Conservation (phyloP, 2,888 invertebrate species). For the Pyrochroa serraticornis region DNA sequence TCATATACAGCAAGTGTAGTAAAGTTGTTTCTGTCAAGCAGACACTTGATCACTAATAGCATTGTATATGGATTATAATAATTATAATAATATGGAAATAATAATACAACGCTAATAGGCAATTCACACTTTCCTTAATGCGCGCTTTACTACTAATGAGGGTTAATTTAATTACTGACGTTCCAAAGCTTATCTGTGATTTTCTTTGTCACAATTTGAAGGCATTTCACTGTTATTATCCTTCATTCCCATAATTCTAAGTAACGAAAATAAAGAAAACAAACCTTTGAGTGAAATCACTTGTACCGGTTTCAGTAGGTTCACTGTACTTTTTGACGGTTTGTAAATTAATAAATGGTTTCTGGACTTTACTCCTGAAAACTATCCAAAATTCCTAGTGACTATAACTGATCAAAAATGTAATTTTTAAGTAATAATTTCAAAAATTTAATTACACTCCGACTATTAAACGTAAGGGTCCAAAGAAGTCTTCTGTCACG, state of each 20-base stretch:
- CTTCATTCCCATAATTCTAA: slow-evolving; percentile 64
- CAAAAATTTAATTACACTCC: slow-evolving; percentile 70
- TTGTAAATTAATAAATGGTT: slow-evolving; percentile 76
- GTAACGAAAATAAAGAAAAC: slow-evolving; percentile 33
- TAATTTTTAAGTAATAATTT: not conserved
- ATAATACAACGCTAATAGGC: no score
- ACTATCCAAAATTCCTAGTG: slow-evolving; percentile 84
- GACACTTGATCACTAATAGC: no score
- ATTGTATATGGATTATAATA: no score
- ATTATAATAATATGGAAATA: no score
- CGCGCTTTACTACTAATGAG: no score
- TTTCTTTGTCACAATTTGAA: slow-evolving; percentile 71
- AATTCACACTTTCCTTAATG: no score
- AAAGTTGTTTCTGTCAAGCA: no score
- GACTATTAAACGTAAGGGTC: slow-evolving; percentile 71
- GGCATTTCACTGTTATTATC: slow-evolving; percentile 66
- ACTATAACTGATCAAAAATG: slow-evolving; percentile 57
- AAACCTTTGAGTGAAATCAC: slow-evolving; percentile 71
- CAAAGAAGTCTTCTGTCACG: slow-evolving; percentile 71
- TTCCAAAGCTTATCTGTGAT: slow-evolving; percentile 81
- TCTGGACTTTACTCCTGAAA: slow-evolving; percentile 78
- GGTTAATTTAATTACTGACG: slow-evolving; percentile 67
- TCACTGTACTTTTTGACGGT: slow-evolving; percentile 74
- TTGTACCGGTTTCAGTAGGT: slow-evolving; percentile 72
- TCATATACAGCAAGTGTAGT: no score